These are phyloP conservation scores for Drosophila mayri DNA, from an alignment of 1,140 invertebrate species.

Conservation along the genomic window DNA sequence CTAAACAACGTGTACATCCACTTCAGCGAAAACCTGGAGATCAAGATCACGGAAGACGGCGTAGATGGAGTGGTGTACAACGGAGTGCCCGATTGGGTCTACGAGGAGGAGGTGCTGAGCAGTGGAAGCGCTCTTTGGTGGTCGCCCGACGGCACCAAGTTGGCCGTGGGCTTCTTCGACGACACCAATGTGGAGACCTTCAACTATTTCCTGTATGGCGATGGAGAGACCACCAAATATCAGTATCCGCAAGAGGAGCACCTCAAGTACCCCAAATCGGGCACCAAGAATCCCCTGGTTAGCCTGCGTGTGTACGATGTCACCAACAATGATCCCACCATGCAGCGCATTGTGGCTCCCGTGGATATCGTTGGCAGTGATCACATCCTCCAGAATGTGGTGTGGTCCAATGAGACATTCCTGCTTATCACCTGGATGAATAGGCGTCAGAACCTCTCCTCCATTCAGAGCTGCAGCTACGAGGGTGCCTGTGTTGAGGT, in stretches of 20 bases:
- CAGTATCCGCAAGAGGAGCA: constrained; percentile 94
- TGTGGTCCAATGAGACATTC: constrained; percentile 90
- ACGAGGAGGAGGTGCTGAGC: constrained; percentile 95
- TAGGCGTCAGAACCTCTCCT: constrained; percentile 91
- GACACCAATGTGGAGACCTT: constrained; percentile 90
- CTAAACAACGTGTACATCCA: constrained; percentile 90
- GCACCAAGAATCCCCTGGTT: constrained; percentile 91
- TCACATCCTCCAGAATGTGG: constrained; percentile 88
- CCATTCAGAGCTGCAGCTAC: constrained; percentile 74
- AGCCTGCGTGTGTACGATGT: constrained; percentile 89
- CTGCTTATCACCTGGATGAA: constrained; percentile 94
- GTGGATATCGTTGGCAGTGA: constrained; percentile 85
- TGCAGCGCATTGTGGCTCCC: constrained; percentile 82
- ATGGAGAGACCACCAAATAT: constrained; percentile 88
- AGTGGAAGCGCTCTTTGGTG: constrained; percentile 95
- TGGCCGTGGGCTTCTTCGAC: constrained; percentile 94
- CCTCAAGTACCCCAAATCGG: constrained; percentile 94
- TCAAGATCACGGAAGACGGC: constrained; percentile 87
- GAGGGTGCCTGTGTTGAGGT: constrained; percentile 64
- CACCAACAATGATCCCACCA: constrained; percentile 71
- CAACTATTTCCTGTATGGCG: constrained; percentile 88
- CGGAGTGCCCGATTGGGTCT: constrained; percentile 92
- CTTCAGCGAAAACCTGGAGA: constrained; percentile 84
- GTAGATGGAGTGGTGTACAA: constrained; percentile 90
- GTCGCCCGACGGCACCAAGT: constrained; percentile 90